A percentile compares a stretch with the other conserved stretches of the same genome.
phyloP scores from a whole-genome alignment of 2,888 invertebrate genomes.

The Marronus borbonicus region DNA sequence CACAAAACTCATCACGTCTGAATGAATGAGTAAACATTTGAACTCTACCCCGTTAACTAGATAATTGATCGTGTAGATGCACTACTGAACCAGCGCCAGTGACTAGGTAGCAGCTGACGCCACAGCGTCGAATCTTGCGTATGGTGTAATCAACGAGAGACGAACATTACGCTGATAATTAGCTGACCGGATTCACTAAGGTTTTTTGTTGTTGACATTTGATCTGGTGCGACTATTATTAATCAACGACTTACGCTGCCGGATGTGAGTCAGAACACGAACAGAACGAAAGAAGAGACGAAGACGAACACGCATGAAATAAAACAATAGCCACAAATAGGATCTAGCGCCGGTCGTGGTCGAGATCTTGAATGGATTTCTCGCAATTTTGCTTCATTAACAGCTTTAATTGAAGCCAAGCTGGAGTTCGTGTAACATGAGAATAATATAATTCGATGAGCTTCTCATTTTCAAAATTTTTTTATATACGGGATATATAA shows the following conservation, averaged over 20 bases:
- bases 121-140: background rate
- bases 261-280: constrained; percentile 3
- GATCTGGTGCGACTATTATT: background rate
- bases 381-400: constrained; percentile 1
- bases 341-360: background rate
- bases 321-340: background rate
- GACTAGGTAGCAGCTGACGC: constrained; percentile 11
- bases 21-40: constrained; percentile 58
- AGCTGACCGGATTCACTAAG: background rate
- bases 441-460: constrained; percentile 1
- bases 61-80: constrained; percentile 56
- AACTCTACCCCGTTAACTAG: constrained; percentile 58
- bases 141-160: background rate
- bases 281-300: background rate
- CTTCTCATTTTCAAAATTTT: background rate
- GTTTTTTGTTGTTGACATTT: background rate
- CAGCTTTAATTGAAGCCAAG: background rate
- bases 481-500: background rate
- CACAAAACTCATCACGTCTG: background rate
- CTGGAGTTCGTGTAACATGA: background rate
- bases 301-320: background rate
- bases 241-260: background rate
- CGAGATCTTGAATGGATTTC: constrained; percentile 4
- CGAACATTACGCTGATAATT: background rate
- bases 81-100: background rate